A percentile compares a stretch with the other conserved stretches of the same genome.
Conservation (phyloP, 2,888 invertebrate species). For the Mythimna impura region DNA sequence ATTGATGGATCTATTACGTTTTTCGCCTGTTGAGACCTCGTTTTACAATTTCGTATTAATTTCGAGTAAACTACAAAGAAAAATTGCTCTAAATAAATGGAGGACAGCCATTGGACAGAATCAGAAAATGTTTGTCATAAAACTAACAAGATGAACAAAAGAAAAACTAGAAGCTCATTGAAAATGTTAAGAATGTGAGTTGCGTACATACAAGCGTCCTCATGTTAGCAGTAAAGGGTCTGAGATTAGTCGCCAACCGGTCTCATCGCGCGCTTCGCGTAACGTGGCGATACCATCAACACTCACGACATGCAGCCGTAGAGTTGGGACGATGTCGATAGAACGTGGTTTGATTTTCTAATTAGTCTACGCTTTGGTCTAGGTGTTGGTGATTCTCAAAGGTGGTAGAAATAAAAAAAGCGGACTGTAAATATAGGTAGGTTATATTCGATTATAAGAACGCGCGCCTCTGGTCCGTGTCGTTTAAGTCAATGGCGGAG, state of each 20-base stretch:
- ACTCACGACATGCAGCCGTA: slow-evolving; percentile 79
- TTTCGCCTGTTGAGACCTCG: neutral
- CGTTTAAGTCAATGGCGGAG: too few species aligned
- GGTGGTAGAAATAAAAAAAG: too few species aligned
- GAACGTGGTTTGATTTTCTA: neutral
- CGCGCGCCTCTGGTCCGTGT: too few species aligned
- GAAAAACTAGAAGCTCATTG: neutral
- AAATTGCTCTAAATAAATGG: neutral
- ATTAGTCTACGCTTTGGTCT: neutral
- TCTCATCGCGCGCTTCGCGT: slow-evolving; percentile 74
- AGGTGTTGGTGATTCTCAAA: too few species aligned
- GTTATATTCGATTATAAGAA: too few species aligned
- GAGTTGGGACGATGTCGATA: slow-evolving; percentile 61
- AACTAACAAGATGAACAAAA: neutral
- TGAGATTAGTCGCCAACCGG: slow-evolving; percentile 80
- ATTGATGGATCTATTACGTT: slow-evolving; percentile 8
- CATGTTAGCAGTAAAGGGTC: slow-evolving; percentile 76
- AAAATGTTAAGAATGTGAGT: slow-evolving; percentile 14
- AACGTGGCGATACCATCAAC: slow-evolving; percentile 81
- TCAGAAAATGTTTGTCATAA: neutral
- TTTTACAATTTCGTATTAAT: neutral
- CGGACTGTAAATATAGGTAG: too few species aligned
- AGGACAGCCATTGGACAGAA: neutral
- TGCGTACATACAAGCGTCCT: slow-evolving; percentile 30
- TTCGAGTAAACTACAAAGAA: neutral